These are phyloP conservation scores for Todus mexicanus DNA, from an alignment of 2,797 vertebrate species.

Conservation along the genomic window DNA sequence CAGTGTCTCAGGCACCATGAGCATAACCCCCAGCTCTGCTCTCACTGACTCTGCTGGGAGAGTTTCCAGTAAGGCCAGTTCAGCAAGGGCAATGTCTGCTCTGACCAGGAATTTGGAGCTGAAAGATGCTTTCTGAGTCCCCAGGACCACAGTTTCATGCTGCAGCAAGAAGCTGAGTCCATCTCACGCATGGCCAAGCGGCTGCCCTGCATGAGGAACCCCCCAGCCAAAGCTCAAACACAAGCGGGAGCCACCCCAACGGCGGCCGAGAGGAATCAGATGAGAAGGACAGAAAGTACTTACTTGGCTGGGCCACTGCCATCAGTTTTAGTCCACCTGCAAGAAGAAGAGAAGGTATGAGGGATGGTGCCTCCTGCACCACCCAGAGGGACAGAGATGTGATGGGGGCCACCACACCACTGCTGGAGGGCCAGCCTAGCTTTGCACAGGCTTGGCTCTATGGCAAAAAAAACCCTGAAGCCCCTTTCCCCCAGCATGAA, in stretches of 20 bases:
- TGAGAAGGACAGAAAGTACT: slow-evolving; percentile 61
- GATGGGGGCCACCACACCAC: neutral
- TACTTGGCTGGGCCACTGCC: slow-evolving; percentile 87
- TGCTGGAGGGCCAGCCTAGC: neutral
- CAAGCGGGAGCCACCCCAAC: rapidly evolving
- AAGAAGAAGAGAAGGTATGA: slow-evolving; percentile 33
- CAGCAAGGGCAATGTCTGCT: neutral
- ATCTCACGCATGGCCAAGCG: neutral
- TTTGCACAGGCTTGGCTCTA: neutral
- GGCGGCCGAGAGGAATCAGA: neutral
- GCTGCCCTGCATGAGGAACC: neutral
- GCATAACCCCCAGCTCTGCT: neutral
- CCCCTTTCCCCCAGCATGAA: neutral
- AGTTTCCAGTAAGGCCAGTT: neutral
- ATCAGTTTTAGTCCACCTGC: slow-evolving; percentile 94
- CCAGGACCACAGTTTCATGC: neutral
- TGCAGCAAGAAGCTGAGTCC: neutral
- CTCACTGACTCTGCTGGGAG: neutral
- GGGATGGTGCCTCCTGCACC: neutral
- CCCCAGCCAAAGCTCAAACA: neutral
- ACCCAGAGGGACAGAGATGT: neutral
- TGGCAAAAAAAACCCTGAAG: neutral
- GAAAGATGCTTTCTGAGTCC: neutral
- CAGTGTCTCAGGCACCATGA: neutral
- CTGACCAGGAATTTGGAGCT: neutral